Percentiles rank a stretch among this genome's conserved stretches.
These are phyloP conservation scores for Anguilla rostrata DNA, from an alignment of 2,113 vertebrate genomes.

Conservation along the genomic window DNA sequence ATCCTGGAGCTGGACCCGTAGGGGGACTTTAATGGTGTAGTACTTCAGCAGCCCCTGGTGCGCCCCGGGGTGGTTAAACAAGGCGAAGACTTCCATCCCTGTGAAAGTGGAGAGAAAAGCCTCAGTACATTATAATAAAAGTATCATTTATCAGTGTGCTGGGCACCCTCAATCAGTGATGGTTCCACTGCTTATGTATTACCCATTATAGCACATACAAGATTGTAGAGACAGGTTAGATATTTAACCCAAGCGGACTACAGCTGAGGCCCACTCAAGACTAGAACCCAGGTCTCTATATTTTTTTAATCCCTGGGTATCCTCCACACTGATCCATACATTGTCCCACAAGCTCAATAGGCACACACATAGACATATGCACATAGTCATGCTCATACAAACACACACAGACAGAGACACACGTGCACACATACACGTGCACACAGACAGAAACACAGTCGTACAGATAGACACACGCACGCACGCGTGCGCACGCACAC, in stretches of 20 bases:
- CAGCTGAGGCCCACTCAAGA: neutral
- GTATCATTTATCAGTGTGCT: neutral
- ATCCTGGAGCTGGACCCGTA: slow-evolving; percentile 80
- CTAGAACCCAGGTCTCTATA: neutral
- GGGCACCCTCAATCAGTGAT: neutral
- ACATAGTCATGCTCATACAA: neutral
- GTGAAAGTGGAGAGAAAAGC: slow-evolving; percentile 1
- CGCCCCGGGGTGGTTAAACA: slow-evolving; percentile 86
- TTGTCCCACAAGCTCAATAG: neutral
- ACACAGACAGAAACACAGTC: neutral
- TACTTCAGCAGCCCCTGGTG: slow-evolving; percentile 78
- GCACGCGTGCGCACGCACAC: neutral
- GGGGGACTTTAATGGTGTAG: slow-evolving; percentile 89
- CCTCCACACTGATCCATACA: slow-evolving; percentile 2
- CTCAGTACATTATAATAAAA: neutral
- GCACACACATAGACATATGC: neutral
- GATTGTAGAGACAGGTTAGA: neutral
- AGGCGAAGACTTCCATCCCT: slow-evolving; percentile 83
- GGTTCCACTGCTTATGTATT: neutral
- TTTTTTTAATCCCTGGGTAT: neutral
- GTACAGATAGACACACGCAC: neutral
- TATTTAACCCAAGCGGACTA: neutral
- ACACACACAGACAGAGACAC: slow-evolving; percentile 13
- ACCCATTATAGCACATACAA: neutral
- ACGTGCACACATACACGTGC: slow-evolving; percentile 14